Conservation (phyloP, 2,888 invertebrate species). For the Bellardia bayeri region DNA sequence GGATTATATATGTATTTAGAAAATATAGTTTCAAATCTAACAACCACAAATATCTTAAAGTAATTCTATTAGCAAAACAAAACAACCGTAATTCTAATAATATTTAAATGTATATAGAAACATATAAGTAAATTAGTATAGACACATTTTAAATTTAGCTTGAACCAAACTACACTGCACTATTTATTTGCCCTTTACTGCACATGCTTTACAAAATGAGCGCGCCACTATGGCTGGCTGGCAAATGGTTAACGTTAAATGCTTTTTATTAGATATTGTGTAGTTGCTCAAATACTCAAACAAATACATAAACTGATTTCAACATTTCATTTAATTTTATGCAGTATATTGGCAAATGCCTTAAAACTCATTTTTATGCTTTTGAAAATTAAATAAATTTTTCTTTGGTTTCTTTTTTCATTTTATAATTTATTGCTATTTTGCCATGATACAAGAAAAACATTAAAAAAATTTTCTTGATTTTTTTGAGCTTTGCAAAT, state of each 20-base stretch:
- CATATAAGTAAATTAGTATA: slow-evolving; percentile 21
- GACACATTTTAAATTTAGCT: slow-evolving; percentile 10
- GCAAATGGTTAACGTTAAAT: slow-evolving; percentile 57
- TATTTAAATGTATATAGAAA: neutral
- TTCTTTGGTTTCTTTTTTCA: neutral
- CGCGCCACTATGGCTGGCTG: slow-evolving; percentile 72
- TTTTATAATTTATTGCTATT: slow-evolving; percentile 4
- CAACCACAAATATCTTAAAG: slow-evolving; percentile 17
- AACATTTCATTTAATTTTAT: slow-evolving; percentile 30
- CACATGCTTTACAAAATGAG: slow-evolving; percentile 17
- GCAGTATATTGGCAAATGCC: slow-evolving; percentile 43
- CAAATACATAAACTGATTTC: neutral
- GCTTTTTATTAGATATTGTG: neutral
- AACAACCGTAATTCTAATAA: neutral
- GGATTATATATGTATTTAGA: neutral
- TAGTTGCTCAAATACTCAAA: neutral
- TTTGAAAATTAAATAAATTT: slow-evolving; percentile 38
- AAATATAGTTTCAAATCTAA: neutral
- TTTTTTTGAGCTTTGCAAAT: neutral
- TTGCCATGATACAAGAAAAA: neutral
- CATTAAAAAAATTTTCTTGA: neutral
- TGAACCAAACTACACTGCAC: neutral
- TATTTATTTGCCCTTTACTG: neutral
- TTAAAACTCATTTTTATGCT: slow-evolving; percentile 10
- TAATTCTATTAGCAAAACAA: slow-evolving; percentile 7